A percentile compares a stretch with the other conserved stretches of the same genome.
phyloP scores from a whole-genome alignment of 2,888 invertebrate species.

The Dugesia japonica region DNA sequence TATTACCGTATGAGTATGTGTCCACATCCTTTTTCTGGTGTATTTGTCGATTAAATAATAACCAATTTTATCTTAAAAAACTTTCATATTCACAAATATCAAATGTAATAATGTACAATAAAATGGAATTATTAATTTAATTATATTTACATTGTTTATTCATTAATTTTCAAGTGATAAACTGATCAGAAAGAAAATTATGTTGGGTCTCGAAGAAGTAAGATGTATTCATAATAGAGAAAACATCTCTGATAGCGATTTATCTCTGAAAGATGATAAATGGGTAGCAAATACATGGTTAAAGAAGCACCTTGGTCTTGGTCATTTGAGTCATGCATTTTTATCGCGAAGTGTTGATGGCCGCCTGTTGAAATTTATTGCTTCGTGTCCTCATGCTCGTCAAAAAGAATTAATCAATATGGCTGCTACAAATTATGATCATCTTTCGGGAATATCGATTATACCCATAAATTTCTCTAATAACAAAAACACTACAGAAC shows the following conservation, averaged over 20 bases:
- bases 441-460: neutral
- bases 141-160: too few species aligned
- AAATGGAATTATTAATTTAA: too few species aligned
- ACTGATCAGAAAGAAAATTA: neutral
- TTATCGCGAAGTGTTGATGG: neutral
- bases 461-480: neutral
- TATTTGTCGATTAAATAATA: too few species aligned
- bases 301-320: neutral
- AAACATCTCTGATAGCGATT: neutral
- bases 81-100: neutral
- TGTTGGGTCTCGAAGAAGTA: neutral
- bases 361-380: constrained; percentile 11
- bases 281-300: neutral
- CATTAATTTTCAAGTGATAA: neutral
- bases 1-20: too few species aligned
- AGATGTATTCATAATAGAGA: neutral
- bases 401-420: constrained; percentile 3
- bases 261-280: neutral
- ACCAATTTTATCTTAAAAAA: too few species aligned
- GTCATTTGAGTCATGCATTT: constrained; percentile 13
- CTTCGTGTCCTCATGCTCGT: neutral
- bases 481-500: neutral
- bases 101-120: too few species aligned
- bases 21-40: too few species aligned
- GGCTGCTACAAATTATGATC: neutral